phyloP scores from a whole-genome alignment of 2,113 vertebrate genomes.

The Toxotes chatareus region DNA sequence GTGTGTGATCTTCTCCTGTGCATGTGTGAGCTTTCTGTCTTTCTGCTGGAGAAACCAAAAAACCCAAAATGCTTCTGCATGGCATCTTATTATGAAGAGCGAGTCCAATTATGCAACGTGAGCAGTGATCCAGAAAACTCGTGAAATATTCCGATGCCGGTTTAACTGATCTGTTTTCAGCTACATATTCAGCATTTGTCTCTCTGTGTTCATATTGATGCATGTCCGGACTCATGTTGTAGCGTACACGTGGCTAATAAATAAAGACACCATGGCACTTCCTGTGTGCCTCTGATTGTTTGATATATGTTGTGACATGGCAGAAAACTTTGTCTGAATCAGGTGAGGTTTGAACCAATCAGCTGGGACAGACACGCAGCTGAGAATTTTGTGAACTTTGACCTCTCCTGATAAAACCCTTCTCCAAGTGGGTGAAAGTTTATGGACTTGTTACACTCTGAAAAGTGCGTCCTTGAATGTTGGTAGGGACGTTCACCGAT shows the following conservation, averaged over 20 bases:
- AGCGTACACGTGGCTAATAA: constrained; percentile 50
- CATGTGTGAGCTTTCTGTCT: constrained; percentile 24
- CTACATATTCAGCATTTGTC: background rate
- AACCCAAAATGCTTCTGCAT: constrained; percentile 55
- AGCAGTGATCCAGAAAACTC: background rate
- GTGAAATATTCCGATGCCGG: background rate
- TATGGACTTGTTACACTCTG: constrained; percentile 4
- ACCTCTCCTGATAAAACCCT: constrained; percentile 60
- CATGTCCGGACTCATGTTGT: constrained; percentile 56
- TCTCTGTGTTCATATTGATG: constrained; percentile 39
- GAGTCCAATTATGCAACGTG: background rate
- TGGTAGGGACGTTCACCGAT: too few relatives aligned
- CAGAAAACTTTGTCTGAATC: constrained; percentile 78
- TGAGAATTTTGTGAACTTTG: constrained; percentile 76
- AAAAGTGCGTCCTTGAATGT: constrained; percentile 9
- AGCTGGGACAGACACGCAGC: constrained; percentile 69
- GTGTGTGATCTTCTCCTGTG: background rate
- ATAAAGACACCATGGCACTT: constrained; percentile 53
- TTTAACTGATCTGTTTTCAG: constrained; percentile 6
- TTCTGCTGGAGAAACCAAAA: constrained; percentile 10
- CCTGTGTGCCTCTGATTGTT: background rate
- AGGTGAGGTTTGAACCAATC: constrained; percentile 78
- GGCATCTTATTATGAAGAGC: constrained; percentile 14
- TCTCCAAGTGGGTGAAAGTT: constrained; percentile 69
- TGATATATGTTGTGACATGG: constrained; percentile 68